Conservation (phyloP, 2,797 vertebrate genomes). For the Okamejei kenojei region DNA sequence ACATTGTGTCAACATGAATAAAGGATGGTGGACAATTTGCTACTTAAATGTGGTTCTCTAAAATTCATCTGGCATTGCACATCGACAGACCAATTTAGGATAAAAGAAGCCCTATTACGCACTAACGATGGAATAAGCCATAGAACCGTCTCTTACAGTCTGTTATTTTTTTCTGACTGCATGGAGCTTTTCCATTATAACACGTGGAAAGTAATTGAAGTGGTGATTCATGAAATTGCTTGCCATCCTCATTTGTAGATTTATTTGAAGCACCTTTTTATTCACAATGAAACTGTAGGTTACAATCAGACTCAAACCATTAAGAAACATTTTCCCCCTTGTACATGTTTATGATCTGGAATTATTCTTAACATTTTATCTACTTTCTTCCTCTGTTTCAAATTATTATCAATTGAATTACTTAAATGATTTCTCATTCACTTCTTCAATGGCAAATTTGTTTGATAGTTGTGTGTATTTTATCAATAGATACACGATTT, state of each 20-base stretch:
- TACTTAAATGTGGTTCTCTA: background rate
- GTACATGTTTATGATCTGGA: background rate
- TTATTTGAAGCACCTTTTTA: background rate
- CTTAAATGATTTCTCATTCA: too few relatives aligned
- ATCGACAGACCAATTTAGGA: background rate
- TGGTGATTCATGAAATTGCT: background rate
- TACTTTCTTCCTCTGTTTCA: background rate
- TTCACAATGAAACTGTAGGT: background rate
- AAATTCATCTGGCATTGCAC: background rate
- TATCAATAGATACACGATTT: background rate
- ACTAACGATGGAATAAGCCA: background rate
- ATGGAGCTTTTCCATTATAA: background rate
- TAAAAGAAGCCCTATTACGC: background rate
- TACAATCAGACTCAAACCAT: background rate
- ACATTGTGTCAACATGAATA: background rate
- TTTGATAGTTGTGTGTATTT: background rate
- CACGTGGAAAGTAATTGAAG: background rate
- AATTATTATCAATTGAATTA: background rate
- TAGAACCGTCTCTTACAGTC: background rate
- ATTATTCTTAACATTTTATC: background rate
- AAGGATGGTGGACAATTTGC: background rate
- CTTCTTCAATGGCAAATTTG: background rate
- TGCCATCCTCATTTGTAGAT: background rate
- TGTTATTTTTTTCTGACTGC: background rate
- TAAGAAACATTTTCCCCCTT: background rate